Percentiles rank a stretch among this genome's conserved stretches.
Conservation (phyloP, 1,140 invertebrate species). For the Thereuonema tuberculata region DNA sequence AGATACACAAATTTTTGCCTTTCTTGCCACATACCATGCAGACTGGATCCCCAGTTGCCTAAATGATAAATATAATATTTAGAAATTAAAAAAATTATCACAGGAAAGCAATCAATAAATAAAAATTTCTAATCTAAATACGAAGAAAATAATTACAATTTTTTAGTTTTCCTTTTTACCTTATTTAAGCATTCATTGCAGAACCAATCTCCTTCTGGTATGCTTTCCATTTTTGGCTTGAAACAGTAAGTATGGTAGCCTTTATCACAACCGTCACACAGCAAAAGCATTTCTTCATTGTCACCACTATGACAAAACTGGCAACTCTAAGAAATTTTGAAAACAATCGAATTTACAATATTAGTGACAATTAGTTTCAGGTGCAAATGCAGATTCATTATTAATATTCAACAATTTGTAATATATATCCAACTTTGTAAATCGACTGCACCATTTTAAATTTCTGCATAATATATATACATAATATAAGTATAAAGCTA, state of each 20-base stretch:
- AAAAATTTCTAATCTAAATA: too few relatives aligned
- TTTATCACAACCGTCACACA: constrained; percentile 95
- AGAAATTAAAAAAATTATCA: constrained; percentile 1
- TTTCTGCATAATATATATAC: too few relatives aligned
- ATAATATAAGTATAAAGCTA: too few relatives aligned
- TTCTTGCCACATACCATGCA: constrained; percentile 62
- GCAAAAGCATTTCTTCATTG: constrained; percentile 83
- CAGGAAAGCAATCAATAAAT: too few relatives aligned
- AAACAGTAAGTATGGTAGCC: constrained; percentile 98
- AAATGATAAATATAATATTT: constrained; percentile 1
- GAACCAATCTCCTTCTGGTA: constrained; percentile 94
- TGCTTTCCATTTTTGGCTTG: constrained; percentile 89
- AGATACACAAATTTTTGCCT: constrained; percentile 62
- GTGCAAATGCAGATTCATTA: background rate
- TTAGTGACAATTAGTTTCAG: background rate
- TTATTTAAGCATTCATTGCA: constrained; percentile 96
- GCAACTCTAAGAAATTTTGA: constrained; percentile 88
- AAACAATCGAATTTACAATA: constrained; percentile 22
- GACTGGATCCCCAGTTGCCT: constrained; percentile 33
- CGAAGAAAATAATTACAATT: too few relatives aligned
- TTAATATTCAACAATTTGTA: background rate
- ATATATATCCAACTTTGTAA: too few relatives aligned
- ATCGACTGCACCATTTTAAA: too few relatives aligned
- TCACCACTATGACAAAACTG: constrained; percentile 92
- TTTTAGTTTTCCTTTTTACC: too few relatives aligned